Percentiles rank a stretch among this genome's conserved stretches.
phyloP scores from a whole-genome alignment of 2,797 vertebrate genomes.

The Paramormyrops hopkinsi region DNA sequence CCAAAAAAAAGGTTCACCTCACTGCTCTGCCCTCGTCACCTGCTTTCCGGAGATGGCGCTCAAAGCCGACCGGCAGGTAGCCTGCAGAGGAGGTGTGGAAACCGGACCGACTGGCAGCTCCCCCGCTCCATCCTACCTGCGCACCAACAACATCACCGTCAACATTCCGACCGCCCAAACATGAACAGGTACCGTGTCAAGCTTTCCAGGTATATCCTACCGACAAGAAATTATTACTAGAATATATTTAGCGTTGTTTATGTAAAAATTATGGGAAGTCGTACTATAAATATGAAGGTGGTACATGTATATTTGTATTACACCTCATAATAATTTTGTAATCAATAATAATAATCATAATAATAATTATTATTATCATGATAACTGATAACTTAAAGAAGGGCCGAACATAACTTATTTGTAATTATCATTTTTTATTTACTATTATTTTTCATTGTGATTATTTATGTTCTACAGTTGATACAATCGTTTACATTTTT shows the following conservation, averaged over 20 bases:
- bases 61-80: neutral
- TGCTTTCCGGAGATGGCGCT: neutral
- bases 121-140: neutral
- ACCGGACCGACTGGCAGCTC: conserved; percentile 26
- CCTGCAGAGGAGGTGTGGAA: conserved; percentile 5
- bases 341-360: neutral
- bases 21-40: neutral
- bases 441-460: neutral
- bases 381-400: neutral
- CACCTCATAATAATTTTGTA: neutral
- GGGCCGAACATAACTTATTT: neutral
- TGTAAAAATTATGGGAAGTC: neutral
- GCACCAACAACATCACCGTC: neutral
- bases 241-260: neutral
- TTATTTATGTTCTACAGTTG: neutral
- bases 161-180: neutral
- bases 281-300: neutral
- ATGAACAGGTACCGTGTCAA: conserved; percentile 44
- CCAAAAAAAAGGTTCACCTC: conserved; percentile 15
- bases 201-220: neutral
- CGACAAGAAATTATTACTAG: neutral
- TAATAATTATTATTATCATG: neutral
- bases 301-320: neutral
- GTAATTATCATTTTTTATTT: neutral
- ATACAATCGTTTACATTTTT: neutral